Percentiles rank a stretch among this genome's conserved stretches.
Conservation (phyloP, 1,140 invertebrate species). For the Pseudomyrmex cubaensis region DNA sequence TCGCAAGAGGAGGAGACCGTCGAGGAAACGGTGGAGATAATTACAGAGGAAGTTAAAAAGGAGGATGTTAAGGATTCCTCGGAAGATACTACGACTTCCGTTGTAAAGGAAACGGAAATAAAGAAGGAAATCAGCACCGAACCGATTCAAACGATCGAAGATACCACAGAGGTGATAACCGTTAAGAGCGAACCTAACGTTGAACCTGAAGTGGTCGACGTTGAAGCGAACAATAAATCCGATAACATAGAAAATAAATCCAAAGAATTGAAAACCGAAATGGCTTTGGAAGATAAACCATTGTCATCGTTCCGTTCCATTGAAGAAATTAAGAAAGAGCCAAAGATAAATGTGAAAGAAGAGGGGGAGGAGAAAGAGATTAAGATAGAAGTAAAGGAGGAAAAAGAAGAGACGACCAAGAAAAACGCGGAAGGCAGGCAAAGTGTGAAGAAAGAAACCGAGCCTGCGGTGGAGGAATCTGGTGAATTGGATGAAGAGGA, state of each 20-base stretch:
- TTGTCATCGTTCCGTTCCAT: too few species aligned
- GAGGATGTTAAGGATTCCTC: constrained; percentile 69
- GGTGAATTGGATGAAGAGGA: constrained; percentile 83
- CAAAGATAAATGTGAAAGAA: too few species aligned
- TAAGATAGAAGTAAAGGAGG: constrained; percentile 63
- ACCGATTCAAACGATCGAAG: constrained; percentile 37
- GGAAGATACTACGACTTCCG: constrained; percentile 59
- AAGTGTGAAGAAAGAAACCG: constrained; percentile 82
- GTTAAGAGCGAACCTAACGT: constrained; percentile 38
- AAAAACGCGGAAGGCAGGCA: constrained; percentile 73
- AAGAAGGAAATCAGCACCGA: constrained; percentile 61
- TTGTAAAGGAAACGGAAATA: constrained; percentile 64
- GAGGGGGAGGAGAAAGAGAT: constrained; percentile 68
- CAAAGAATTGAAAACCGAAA: constrained; percentile 57
- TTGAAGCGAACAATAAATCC: constrained; percentile 22
- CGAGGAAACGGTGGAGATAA: constrained; percentile 58
- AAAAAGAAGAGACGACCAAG: constrained; percentile 65
- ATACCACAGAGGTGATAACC: constrained; percentile 12
- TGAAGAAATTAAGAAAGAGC: too few species aligned
- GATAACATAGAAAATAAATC: constrained; percentile 51
- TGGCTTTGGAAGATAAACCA: constrained; percentile 11
- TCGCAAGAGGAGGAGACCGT: constrained; percentile 49
- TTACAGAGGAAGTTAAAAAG: constrained; percentile 64
- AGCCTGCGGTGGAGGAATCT: constrained; percentile 75
- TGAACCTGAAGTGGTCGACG: constrained; percentile 43